Conservation (phyloP, 2,888 invertebrate species). For the Orchesella flavescens region DNA sequence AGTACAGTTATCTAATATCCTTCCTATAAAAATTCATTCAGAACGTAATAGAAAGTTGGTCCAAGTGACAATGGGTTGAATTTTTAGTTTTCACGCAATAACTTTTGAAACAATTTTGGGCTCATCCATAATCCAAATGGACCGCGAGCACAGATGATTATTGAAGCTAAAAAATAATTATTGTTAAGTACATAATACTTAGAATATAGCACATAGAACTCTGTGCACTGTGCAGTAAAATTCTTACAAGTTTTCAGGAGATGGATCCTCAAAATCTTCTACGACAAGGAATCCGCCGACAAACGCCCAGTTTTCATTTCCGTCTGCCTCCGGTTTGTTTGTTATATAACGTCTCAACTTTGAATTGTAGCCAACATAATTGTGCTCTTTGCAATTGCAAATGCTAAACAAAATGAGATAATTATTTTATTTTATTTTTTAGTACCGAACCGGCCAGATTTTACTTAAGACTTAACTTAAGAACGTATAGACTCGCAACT, state of each 20-base stretch:
- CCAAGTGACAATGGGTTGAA: too few species aligned
- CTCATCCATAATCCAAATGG: not conserved
- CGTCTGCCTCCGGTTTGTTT: not conserved
- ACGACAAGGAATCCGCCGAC: slow-evolving; percentile 22
- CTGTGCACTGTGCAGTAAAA: too few species aligned
- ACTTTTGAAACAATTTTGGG: not conserved
- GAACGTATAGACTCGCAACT: not conserved
- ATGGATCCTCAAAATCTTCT: not conserved
- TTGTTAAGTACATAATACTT: slow-evolving; percentile 9
- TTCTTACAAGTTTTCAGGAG: slow-evolving; percentile 28
- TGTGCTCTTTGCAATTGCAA: not conserved
- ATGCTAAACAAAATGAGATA: not conserved
- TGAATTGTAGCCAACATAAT: slow-evolving; percentile 5
- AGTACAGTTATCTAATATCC: too few species aligned
- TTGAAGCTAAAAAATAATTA: not conserved
- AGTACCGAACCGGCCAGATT: too few species aligned
- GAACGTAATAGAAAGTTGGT: too few species aligned
- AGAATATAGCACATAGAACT: not conserved
- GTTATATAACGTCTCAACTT: not conserved
- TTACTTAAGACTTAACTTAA: too few species aligned
- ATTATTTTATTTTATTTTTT: too few species aligned
- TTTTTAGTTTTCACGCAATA: too few species aligned
- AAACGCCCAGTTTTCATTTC: not conserved
- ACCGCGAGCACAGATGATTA: not conserved
- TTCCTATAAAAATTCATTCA: too few species aligned